Conservation (phyloP, 2,797 vertebrate species). For the Oreortyx pictus region DNA sequence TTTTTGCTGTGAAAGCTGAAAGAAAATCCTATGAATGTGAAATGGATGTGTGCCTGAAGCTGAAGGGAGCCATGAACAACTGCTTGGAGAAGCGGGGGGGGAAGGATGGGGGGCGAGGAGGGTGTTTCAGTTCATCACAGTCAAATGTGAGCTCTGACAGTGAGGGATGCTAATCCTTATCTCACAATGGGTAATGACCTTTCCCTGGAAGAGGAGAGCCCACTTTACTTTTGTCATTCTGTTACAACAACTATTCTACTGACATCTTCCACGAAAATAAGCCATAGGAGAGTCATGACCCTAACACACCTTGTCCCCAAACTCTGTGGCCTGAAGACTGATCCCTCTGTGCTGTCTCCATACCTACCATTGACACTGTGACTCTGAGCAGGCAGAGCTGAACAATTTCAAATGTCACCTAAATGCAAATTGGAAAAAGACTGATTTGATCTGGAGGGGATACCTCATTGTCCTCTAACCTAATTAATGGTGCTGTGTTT, state of each 20-base stretch:
- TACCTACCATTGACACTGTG: not conserved
- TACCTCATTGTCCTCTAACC: not conserved
- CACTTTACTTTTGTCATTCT: not conserved
- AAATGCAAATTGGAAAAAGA: not conserved
- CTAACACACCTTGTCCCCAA: not conserved
- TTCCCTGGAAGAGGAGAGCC: not conserved
- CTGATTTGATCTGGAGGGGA: not conserved
- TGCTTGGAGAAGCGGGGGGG: not conserved
- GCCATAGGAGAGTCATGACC: not conserved
- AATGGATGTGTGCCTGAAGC: not conserved
- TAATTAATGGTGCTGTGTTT: not conserved
- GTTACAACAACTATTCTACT: not conserved
- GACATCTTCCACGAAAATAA: not conserved
- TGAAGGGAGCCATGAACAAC: not conserved
- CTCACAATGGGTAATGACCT: not conserved
- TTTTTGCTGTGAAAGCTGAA: not conserved
- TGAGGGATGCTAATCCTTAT: not conserved
- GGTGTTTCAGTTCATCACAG: fast-evolving
- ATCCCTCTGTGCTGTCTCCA: not conserved
- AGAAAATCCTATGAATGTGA: not conserved
- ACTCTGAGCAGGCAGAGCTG: not conserved
- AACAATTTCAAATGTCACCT: not conserved
- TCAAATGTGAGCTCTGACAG: not conserved
- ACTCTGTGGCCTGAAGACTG: not conserved
- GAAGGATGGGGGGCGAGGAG: no score